phyloP scores from a whole-genome alignment of 2,797 vertebrate genomes.

The Zalophus californianus region DNA sequence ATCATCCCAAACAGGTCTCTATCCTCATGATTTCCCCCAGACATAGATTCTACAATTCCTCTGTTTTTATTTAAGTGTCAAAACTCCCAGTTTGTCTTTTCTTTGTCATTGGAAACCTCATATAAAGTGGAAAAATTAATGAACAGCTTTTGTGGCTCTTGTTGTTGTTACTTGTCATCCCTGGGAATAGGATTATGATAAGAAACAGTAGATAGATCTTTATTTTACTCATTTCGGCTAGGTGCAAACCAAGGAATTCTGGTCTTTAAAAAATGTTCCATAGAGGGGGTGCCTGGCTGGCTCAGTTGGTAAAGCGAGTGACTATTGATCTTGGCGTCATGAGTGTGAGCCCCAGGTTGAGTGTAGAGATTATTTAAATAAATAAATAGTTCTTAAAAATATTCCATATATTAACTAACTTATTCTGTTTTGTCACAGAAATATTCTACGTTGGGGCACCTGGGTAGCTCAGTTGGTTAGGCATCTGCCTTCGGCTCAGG shows the following conservation, averaged over 20 bases:
- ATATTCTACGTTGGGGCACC: neutral
- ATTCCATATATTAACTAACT: neutral
- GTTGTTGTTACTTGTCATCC: neutral
- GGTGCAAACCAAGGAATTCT: neutral
- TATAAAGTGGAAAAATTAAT: neutral
- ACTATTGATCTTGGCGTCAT: neutral
- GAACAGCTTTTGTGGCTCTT: neutral
- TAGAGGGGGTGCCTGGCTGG: neutral
- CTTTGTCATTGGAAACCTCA: neutral
- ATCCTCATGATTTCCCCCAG: slow-evolving; percentile 11
- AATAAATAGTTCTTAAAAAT: neutral
- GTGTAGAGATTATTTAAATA: neutral
- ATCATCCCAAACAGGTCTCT: slow-evolving; percentile 32
- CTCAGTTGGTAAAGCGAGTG: neutral
- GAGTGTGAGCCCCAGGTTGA: neutral
- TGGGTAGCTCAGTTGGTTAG: neutral
- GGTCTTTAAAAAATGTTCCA: neutral
- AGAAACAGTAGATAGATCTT: neutral
- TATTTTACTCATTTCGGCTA: neutral
- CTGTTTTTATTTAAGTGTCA: neutral
- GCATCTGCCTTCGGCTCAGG: neutral
- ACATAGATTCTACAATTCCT: neutral
- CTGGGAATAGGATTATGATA: slow-evolving; percentile 5
- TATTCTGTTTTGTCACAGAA: slow-evolving; percentile 19
- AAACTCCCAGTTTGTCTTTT: neutral